Base-by-base conservation (phyloP, 2,888 invertebrate genomes). In the Tenthredo livida region DNA sequence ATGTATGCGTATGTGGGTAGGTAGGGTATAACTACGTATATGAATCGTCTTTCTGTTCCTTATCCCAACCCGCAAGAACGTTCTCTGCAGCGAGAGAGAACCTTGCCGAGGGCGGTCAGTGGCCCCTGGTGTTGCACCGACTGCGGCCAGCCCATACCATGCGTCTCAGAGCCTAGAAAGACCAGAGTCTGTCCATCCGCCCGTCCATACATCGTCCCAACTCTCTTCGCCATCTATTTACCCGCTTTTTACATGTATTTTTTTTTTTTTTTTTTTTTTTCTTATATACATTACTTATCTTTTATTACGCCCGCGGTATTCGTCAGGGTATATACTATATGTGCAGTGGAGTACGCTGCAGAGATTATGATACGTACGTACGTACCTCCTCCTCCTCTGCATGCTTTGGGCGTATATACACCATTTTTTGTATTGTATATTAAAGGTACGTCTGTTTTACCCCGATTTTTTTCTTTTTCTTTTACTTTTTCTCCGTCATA, bases 51-150 rank as follows among this genome's bases (percentile, higher is more conserved):
- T 73, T 43, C 37, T 40, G 40, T 73, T 73, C 40, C 72, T 73
- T 43, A 73, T 73, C 43, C 72, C 1, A 40, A 43, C 43, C 43
- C 40, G 72, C 43, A 70, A 73, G 73, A 67, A 67, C 33, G 40
- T 9, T 73, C 72, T 72, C 73, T 17, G 21, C n/a, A 25, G 70
- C 43, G 87, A 87, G 86, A 88, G 90, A 90, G 89, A 90, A 91
- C 92, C 92, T 92, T 92, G 92, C 91, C 92, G 91, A 92, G 92
- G 92, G 92, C 92, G 93, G 93, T 93, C 93, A 93, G 90, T 92
- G 93, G 93, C 93, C 92, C 89, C 90, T 86, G 87, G 47, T 89
- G 67, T 72, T 87, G 91, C 90, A 91, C 89, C 88, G 88, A 88
- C 90, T 25, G 15, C 40, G 17, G 25, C 58, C 58, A 12, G 70